Base-by-base conservation (phyloP, 2,113 vertebrate genomes). In the Megaceryle maxima region DNA sequence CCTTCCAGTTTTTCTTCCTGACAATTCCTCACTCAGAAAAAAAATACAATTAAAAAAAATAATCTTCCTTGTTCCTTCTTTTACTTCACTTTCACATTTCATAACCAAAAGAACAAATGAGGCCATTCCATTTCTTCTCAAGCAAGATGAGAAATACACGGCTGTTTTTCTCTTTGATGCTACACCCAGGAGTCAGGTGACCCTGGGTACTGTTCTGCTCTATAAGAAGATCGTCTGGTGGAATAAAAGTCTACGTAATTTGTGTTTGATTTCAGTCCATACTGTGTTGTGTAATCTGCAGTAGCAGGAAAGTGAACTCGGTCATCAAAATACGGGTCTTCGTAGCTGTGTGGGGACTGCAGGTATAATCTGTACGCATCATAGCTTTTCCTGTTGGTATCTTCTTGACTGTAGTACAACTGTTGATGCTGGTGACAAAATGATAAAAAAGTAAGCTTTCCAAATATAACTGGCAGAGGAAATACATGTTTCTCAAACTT, bases 151-250 rank as follows among this genome's bases (percentile, higher is more conserved):
- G 95, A 97, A 97, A 92, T 83, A 98, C 75, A 72, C 95, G 95
- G 97, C 94, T 93, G 94, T 31, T 81, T 83, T 94, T 87, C 33
- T 79, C 94, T 82, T 78, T 80, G 92, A 70, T 81, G 94, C 96
- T 99, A 99, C 98, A 99, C 99, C 99, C 99, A 99, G 37, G 99
- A 99, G 97, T 99, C 99, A 1, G 99, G 99, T 17, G 99, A 99
- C 83, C 99, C 99, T 2, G 99, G 99, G 97, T 99, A 99, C 97
- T 99, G 99, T 97, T 99, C 99, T 63, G 99, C 98, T 98, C 99
- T 98, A 89, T 99, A 99, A 37, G 99, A 99, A 96, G 99, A 98
- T 97, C 98, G 98, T 90, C 99, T 99, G 97, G 99, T 99, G 66
- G 99, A 99, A 97, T 99, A 99, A 98, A 99, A 99, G 98, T 99